Base-by-base conservation (phyloP, 2,113 vertebrate species). In the Pipa parva region DNA sequence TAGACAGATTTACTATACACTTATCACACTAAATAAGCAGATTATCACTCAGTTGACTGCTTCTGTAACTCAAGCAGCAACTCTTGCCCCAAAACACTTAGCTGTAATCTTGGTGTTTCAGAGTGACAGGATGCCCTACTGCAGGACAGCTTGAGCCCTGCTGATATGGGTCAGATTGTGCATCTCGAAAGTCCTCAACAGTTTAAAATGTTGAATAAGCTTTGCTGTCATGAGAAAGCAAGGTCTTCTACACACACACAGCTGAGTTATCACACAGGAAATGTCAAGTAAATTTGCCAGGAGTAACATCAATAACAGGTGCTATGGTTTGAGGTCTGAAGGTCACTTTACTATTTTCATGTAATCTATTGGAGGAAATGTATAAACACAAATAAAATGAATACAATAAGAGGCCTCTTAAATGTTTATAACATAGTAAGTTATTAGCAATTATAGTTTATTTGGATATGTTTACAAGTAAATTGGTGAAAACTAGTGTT, bases 21-120 rank as follows among this genome's bases (percentile, higher is more conserved):
- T 82, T 89, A 89, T 86, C 77, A 77, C 79, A 62, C 55, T 56
- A 74, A 81, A 84, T 83, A 82, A 84, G 76, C 73, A 80, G 74
- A 81, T 88, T 80, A 83, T 87, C 83, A 64, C 65, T 76, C 74
- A 77, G 77, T 76, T 74, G 72, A 77, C 78, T 71, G 29, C 46
- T 59, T 27, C 63, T 65, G 72, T 67, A 69, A 73, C 73, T 75
- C 60, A 76, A 74, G 60, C 18, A 52, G 36, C 59, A 58, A 71
- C 67, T 28, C 46, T 57, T 55, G 74, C 81, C 64, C 73, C 59
- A 64, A n/a, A 24, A 26, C 31, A 63, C 72, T 63, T 72, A n/a
- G 75, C 63, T 74, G 29, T 72, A 72, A 79, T 79, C 78, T 73
- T 33, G 20, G 7, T 12, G 59, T 26, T 4, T 59, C 21, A 46